Evolutionary conservation across 2,797 vertebrate genomes (phyloP).

Genomic region (Loriculus beryllinus): DNA sequence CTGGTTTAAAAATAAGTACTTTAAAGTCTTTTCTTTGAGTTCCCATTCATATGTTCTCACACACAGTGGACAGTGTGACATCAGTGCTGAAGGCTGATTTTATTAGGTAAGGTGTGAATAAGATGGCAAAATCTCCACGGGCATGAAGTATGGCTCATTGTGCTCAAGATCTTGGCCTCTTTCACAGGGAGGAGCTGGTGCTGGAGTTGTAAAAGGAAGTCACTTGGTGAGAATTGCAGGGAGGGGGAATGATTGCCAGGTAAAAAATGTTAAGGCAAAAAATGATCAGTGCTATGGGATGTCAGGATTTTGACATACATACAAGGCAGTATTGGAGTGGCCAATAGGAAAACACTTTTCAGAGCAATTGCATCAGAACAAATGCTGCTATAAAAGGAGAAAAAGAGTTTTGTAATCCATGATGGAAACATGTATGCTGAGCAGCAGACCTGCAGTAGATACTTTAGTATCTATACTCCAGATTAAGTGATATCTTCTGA

Average conservation of each 20-base stretch:
- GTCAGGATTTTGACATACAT: not conserved
- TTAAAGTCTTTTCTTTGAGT: not conserved
- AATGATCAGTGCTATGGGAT: not conserved
- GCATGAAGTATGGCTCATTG: accelerated
- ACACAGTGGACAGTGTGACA: not conserved
- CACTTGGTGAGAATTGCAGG: not conserved
- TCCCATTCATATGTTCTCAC: not conserved
- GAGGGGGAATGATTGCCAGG: not conserved
- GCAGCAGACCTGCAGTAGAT: not conserved
- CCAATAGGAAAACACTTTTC: not conserved
- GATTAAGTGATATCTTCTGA: not conserved
- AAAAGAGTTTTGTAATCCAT: not conserved
- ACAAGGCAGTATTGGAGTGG: not conserved
- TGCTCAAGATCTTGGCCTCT: not conserved
- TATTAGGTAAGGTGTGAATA: not conserved
- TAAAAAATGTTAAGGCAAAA: not conserved
- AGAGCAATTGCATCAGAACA: not conserved
- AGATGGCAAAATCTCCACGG: not conserved
- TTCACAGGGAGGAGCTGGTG: not conserved
- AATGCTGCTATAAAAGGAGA: not conserved
- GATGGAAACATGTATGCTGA: not conserved
- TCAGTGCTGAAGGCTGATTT: not conserved
- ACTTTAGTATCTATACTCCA: not conserved
- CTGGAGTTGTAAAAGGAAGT: not conserved
- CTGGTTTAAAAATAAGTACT: not conserved